Conservation (phyloP, 2,113 vertebrate genomes). For the Mungos mungo region DNA sequence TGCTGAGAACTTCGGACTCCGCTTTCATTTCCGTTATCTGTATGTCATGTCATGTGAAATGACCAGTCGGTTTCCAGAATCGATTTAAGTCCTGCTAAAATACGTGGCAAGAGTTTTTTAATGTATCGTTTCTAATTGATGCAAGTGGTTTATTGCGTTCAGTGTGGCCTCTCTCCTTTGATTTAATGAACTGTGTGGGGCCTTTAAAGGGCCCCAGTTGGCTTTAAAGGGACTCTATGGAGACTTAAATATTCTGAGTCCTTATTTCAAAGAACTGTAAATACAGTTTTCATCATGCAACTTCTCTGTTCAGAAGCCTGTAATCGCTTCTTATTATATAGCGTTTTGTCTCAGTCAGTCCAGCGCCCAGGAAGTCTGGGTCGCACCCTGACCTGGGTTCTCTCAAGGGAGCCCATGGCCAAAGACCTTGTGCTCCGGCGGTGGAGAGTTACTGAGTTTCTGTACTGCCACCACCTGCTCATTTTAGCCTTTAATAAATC, state of each 20-base stretch:
- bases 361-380: not conserved
- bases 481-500: not conserved
- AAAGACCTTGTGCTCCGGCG: not conserved
- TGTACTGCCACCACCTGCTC: not conserved
- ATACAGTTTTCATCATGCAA: conserved; percentile 38
- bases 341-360: conserved; percentile 22
- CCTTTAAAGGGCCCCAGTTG: no score
- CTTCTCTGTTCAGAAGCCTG: conserved; percentile 31
- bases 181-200: conserved; percentile 49
- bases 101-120: conserved; percentile 28
- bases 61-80: not conserved
- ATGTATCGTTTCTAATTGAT: conserved; percentile 36
- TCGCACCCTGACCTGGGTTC: not conserved
- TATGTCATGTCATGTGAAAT: not conserved
- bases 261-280: conserved; percentile 56
- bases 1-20: not conserved
- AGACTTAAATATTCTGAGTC: conserved; percentile 54
- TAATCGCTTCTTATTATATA: not conserved
- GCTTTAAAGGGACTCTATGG: conserved; percentile 50
- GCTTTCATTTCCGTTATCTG: not conserved
- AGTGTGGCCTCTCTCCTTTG: conserved; percentile 26
- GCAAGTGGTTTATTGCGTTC: not conserved
- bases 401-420: not conserved
- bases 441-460: not conserved
- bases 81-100: not conserved